Conservation (phyloP, 2,797 vertebrate genomes). For the Graptemys geographica region DNA sequence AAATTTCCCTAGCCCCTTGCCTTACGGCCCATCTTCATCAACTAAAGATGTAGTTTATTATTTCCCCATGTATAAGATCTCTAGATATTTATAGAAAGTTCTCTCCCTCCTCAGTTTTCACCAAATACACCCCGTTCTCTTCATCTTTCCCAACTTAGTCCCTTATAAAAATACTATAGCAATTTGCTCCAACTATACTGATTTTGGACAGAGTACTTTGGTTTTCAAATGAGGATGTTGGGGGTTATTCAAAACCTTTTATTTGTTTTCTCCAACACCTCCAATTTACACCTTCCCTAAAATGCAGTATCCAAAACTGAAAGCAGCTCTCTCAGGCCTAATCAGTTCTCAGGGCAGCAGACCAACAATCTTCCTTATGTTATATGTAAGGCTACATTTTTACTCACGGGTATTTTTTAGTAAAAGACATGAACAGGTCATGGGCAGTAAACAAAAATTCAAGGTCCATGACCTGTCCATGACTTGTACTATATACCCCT, state of each 20-base stretch:
- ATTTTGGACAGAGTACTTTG: background rate
- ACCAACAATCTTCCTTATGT: background rate
- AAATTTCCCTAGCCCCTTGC: background rate
- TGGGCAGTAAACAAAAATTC: too few species aligned
- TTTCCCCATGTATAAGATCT: background rate
- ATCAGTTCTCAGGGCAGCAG: background rate
- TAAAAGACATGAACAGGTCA: too few species aligned
- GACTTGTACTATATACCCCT: too few species aligned
- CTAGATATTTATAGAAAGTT: accelerated
- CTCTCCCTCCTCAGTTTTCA: background rate
- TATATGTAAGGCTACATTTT: background rate
- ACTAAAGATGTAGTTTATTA: background rate
- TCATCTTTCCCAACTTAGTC: background rate
- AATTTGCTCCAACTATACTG: background rate
- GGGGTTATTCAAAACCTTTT: background rate
- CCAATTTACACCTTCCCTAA: background rate
- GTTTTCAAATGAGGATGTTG: background rate
- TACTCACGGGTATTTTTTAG: too few species aligned
- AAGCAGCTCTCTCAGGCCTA: background rate
- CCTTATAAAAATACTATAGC: accelerated
- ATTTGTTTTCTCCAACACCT: background rate
- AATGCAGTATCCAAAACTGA: background rate
- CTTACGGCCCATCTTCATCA: background rate
- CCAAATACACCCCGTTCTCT: background rate
- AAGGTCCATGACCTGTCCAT: too few species aligned